Conservation (phyloP, 2,797 vertebrate genomes). For the Podarcis siculus region DNA sequence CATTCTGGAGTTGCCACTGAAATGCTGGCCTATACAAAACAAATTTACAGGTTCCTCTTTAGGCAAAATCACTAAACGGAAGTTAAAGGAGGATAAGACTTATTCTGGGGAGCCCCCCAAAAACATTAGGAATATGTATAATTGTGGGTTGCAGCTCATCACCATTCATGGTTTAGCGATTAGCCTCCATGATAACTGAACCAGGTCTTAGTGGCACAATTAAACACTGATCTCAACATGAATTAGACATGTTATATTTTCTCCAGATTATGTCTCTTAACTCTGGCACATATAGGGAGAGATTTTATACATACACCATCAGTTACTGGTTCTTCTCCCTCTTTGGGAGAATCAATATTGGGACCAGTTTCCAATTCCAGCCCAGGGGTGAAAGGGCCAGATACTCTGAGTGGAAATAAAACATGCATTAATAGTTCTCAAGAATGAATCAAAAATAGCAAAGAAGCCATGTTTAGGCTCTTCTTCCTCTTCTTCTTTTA, state of each 20-base stretch:
- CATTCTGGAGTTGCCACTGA: conserved; percentile 15
- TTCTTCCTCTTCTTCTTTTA: conserved; percentile 18
- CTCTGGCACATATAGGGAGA: not conserved
- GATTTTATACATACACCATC: not conserved
- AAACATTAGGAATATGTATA: not conserved
- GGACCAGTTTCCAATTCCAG: conserved; percentile 6
- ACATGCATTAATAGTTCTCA: conserved; percentile 26
- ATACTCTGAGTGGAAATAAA: conserved; percentile 27
- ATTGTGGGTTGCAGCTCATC: not conserved
- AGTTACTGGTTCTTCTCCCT: conserved; percentile 33
- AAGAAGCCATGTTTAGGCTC: conserved; percentile 37
- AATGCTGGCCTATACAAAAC: not conserved
- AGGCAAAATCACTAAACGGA: not conserved
- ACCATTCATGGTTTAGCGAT: not conserved
- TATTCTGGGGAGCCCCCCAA: not conserved
- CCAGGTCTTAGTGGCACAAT: not conserved
- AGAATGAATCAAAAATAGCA: conserved; percentile 36
- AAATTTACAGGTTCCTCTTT: not conserved
- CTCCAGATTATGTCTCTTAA: not conserved
- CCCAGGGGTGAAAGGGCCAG: not conserved
- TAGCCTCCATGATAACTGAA: not conserved
- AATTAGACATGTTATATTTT: not conserved
- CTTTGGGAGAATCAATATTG: conserved; percentile 6
- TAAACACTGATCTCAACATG: not conserved
- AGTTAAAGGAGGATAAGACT: not conserved